Base-by-base conservation (phyloP, 2,113 vertebrate species). In the Tinamus guttatus region DNA sequence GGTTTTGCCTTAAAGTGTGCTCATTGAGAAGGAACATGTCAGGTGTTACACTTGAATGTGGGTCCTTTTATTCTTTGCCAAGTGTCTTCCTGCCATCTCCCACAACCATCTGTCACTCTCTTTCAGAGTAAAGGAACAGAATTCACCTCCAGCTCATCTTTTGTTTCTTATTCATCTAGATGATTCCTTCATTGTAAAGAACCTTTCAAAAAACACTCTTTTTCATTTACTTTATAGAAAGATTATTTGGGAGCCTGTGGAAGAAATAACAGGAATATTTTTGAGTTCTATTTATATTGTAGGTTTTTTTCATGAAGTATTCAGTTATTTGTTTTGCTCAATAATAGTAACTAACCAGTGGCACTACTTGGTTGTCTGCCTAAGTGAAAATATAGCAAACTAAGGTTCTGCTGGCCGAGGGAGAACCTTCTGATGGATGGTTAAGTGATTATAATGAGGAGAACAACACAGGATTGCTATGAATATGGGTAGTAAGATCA, bases 401-500 rank as follows among this genome's bases (percentile, higher is more conserved):
- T 54, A 32, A 40, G 82, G 3, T 71, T 85, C 36, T 82, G 16
- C 19, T 80, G n/a, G 19, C 1, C 1, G 34, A 45, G 34, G 16
- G 68, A 54, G 30, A 83, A 2, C 18, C 75, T 86, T 41, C 17
- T 64, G 32, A 32, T 80, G 34, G n/a, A n/a, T 60, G 64, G 38
- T 8, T 73, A 77, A 80, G 77, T 60, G 34, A 13, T 83, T 63
- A 34, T 12, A 45, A 19, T 28, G 22, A 40, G 51, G 80, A 58
- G 49, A 92, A 22, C 28, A 34, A 67, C 38, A 85, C 38, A 13
- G 59, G 13, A 91, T 88, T 92, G 67, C 54, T 88, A 15, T 83
- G 87, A 77, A 60, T 71, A 86, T 84, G 68, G 49, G 85, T 64
- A 91, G 83, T 63, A 91, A 91, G 81, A 82, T 65, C 22, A 73